A percentile compares a stretch with the other conserved stretches of the same genome.
These are phyloP conservation scores for Lacerta agilis DNA, from an alignment of 2,797 vertebrate species.

Conservation along the genomic window DNA sequence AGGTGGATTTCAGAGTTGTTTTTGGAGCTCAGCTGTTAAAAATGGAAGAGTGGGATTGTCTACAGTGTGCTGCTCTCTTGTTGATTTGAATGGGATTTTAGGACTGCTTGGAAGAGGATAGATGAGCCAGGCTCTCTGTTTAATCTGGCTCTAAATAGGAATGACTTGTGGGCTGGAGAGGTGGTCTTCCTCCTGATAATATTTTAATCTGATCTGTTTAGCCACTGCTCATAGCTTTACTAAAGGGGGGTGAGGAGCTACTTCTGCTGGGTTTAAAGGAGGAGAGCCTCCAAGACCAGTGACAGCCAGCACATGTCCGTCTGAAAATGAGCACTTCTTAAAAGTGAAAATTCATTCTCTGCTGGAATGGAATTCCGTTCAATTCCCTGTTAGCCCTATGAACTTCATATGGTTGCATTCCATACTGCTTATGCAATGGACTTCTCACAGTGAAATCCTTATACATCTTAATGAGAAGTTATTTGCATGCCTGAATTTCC, in stretches of 20 bases:
- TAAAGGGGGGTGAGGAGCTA: background rate
- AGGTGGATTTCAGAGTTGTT: background rate
- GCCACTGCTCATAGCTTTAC: background rate
- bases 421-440: conserved; percentile 36
- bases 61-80: background rate
- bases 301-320: background rate
- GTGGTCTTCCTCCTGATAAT: background rate
- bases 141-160: background rate
- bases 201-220: background rate
- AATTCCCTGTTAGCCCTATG: conserved; percentile 25
- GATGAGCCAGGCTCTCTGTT: background rate
- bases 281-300: background rate
- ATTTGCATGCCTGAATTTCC: conserved; percentile 65
- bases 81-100: background rate
- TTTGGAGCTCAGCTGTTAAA: background rate
- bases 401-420: conserved; percentile 55
- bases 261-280: background rate
- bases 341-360: background rate
- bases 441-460: conserved; percentile 55
- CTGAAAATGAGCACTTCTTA: background rate
- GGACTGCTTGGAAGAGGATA: background rate
- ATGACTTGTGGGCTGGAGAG: background rate
- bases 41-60: background rate
- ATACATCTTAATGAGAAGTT: conserved; percentile 65
- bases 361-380: conserved; percentile 34